These are phyloP conservation scores for Lasioglossum villosulum DNA, from an alignment of 2,888 invertebrate species.

Conservation along the genomic window DNA sequence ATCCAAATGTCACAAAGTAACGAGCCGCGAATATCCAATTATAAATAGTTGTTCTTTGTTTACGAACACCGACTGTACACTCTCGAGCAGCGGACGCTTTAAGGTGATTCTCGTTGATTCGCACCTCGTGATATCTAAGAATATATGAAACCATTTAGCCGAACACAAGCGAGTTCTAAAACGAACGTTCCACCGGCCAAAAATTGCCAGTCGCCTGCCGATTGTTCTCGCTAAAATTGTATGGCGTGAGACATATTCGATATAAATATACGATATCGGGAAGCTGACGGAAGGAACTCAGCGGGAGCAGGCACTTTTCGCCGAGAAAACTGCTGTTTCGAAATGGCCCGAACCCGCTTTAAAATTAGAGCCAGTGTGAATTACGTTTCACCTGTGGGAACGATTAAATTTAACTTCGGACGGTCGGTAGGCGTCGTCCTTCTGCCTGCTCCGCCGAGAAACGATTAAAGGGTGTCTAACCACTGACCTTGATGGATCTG, in stretches of 20 bases:
- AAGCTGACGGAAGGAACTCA: constrained; percentile 19
- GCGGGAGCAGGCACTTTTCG: background rate
- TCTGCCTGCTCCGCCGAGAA: background rate
- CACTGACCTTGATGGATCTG: constrained; percentile 81
- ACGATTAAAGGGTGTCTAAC: constrained; percentile 6
- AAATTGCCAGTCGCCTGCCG: background rate
- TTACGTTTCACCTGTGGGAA: constrained; percentile 48
- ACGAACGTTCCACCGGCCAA: background rate
- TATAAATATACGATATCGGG: constrained; percentile 24
- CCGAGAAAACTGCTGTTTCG: constrained; percentile 18
- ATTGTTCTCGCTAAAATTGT: background rate
- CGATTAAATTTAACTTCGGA: constrained; percentile 38
- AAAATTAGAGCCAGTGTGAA: constrained; percentile 50
- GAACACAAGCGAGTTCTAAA: background rate
- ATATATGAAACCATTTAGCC: background rate
- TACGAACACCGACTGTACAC: background rate
- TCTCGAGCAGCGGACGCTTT: background rate
- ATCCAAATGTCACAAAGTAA: background rate
- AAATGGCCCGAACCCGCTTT: constrained; percentile 43
- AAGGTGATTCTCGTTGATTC: background rate
- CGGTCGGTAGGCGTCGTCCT: constrained; percentile 24
- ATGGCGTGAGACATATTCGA: background rate
- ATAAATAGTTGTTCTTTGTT: constrained; percentile 10
- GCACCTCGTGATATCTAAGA: background rate
- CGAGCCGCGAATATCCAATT: constrained; percentile 6